Evolutionary conservation across 2,888 invertebrate species (phyloP).

Genomic region (Spicauda simplicius): DNA sequence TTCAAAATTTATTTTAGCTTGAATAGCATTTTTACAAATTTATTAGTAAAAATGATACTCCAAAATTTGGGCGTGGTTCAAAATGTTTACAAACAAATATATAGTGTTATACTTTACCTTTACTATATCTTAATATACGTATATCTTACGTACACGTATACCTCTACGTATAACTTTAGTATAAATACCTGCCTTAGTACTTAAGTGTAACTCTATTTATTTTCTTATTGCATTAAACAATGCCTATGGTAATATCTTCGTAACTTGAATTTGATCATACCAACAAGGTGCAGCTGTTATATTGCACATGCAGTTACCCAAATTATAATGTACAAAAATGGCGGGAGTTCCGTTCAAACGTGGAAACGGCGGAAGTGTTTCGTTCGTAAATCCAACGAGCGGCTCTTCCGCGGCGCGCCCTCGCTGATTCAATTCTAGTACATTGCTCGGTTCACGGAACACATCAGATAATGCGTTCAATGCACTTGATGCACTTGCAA

Average conservation of each 20-base stretch:
- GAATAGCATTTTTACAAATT: neutral
- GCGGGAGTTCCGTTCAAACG: constrained; percentile 18
- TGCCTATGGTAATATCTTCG: no score
- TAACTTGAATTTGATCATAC: no score
- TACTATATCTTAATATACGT: no score
- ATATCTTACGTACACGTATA: no score
- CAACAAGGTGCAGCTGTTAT: constrained; percentile 4
- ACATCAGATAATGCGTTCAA: constrained; percentile 19
- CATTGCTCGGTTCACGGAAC: constrained; percentile 12
- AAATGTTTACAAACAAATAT: no score
- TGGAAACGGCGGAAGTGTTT: constrained; percentile 27
- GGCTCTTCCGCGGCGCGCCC: constrained; percentile 23
- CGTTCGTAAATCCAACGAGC: constrained; percentile 25
- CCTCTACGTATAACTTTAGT: no score
- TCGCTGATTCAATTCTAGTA: constrained; percentile 26
- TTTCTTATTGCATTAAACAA: no score
- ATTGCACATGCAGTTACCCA: constrained; percentile 21
- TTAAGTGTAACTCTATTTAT: no score
- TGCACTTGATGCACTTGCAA: no score
- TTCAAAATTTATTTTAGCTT: neutral
- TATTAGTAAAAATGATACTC: neutral
- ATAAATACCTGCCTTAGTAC: no score
- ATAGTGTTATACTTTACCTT: no score
- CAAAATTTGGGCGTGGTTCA: no score
- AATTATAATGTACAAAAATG: constrained; percentile 33